phyloP scores from a whole-genome alignment of 35 echinoderm and acorn worm genomes.

The Lytechinus pictus region DNA sequence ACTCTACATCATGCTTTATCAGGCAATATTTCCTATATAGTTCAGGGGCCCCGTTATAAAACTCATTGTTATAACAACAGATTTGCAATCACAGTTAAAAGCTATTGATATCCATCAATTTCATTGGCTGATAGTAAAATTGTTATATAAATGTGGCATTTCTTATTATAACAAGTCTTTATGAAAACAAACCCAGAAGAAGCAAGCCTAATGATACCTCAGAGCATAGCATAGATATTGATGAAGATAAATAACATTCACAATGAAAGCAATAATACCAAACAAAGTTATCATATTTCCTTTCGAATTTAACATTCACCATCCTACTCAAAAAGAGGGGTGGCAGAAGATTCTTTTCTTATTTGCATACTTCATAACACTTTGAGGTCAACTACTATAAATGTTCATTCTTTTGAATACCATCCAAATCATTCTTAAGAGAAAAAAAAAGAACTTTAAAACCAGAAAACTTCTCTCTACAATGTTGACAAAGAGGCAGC shows the following conservation, averaged over 20 bases:
- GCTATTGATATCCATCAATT: no score
- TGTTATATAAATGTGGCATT: no score
- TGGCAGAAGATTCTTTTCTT: neutral
- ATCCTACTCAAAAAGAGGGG: neutral
- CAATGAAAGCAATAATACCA: neutral
- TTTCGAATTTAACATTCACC: neutral
- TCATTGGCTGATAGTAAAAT: no score
- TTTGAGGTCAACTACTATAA: neutral
- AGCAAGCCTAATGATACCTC: neutral
- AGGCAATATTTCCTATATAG: no score
- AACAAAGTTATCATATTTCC: neutral
- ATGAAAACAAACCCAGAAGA: neutral
- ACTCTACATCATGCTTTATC: no score
- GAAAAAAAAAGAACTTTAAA: neutral
- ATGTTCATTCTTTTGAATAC: neutral
- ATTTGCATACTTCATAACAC: neutral
- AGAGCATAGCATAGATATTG: neutral
- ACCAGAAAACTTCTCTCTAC: neutral
- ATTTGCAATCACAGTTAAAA: no score
- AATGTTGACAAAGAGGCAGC: neutral
- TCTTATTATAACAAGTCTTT: no score
- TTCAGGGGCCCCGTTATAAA: no score
- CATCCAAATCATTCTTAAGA: no score
- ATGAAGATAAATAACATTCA: neutral
- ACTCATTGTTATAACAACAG: no score